Evolutionary conservation across 1,140 invertebrate species (phyloP), one percentile per base, ranked within the genome.

Genomic region (Babylonia areolata): DNA sequence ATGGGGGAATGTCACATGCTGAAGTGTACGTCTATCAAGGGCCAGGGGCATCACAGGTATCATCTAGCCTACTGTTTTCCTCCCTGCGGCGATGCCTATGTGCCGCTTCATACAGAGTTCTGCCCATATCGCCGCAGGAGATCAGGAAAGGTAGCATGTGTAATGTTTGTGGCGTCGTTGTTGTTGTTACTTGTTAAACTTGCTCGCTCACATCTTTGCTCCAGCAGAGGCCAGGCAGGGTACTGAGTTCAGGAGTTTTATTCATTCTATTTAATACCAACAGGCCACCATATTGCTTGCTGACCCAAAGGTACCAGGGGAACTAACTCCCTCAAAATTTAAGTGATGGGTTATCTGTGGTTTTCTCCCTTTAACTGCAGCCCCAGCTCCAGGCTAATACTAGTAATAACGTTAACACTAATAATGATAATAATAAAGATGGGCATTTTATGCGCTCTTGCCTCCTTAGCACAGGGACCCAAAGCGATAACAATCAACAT

Each of bases 1-100:
- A n/a, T n/a, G n/a, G n/a, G n/a, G n/a, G 12, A 35, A 58, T 80
- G 78, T n/a, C 39, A 58, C n/a, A 33, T 1, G 33, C 33, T n/a
- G n/a, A n/a, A 42, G 78, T 80, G 46, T 80, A 80, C n/a, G 40
- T 84, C 17, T 84, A 84, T 37, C 40, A 84, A 69, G 82, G 82
- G 33, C 35, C 35, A 20, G 82, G 82, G 3, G 64, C 82, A 0
- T n/a, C n/a, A 23, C 3, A 5, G 9, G 15, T 33, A 5, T 28
- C 11, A 31, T 42, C 31, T 39, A 73, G 33, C 28, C 11, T 73
- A 37, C 69, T 84, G 82, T 15, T 69, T 64, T 73, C 37, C 9
- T 42, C 82, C 11, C 23, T 84, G 82, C 15, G 40, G 37, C 37
- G 39, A 3, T 84, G 82, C 23, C 69, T 84, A 0, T 75, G 82